Percentiles rank a stretch among this genome's conserved stretches.
Conservation (phyloP, 2,888 invertebrate species). For the Oscheius myriophilus region DNA sequence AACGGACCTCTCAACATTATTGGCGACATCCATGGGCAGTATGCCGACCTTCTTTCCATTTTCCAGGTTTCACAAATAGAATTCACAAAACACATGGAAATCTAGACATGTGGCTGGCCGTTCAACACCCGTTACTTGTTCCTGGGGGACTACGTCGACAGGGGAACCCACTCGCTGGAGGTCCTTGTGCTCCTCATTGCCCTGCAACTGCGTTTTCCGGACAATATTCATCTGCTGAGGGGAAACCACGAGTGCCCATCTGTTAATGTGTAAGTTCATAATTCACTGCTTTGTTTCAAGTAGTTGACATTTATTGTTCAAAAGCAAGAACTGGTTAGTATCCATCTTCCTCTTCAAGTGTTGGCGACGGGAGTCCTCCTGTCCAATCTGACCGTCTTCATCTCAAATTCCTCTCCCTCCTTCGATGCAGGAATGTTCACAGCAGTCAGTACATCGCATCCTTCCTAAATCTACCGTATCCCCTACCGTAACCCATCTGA, state of each 20-base stretch:
- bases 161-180: constrained; percentile 33
- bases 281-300: neutral
- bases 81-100: no score
- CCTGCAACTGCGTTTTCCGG: constrained; percentile 23
- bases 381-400: constrained; percentile 3
- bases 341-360: constrained; percentile 3
- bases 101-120: constrained; percentile 50
- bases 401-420: neutral
- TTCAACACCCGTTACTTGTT: constrained; percentile 53
- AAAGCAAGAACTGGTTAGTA: no score
- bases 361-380: neutral
- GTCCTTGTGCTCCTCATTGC: constrained; percentile 22
- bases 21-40: constrained; percentile 53
- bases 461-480: neutral
- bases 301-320: no score
- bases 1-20: constrained; percentile 42
- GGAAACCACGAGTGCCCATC: constrained; percentile 53
- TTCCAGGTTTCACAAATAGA: constrained; percentile 38
- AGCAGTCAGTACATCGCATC: constrained; percentile 18
- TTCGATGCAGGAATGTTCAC: constrained; percentile 10
- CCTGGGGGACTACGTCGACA: constrained; percentile 50
- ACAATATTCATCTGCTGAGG: constrained; percentile 50
- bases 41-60: constrained; percentile 46
- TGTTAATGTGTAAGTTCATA: constrained; percentile 1
- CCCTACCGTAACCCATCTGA: neutral